A percentile compares a stretch with the other conserved stretches of the same genome.
Conservation (phyloP, 2,797 vertebrate genomes). For the Orientallactaga sibirica region DNA sequence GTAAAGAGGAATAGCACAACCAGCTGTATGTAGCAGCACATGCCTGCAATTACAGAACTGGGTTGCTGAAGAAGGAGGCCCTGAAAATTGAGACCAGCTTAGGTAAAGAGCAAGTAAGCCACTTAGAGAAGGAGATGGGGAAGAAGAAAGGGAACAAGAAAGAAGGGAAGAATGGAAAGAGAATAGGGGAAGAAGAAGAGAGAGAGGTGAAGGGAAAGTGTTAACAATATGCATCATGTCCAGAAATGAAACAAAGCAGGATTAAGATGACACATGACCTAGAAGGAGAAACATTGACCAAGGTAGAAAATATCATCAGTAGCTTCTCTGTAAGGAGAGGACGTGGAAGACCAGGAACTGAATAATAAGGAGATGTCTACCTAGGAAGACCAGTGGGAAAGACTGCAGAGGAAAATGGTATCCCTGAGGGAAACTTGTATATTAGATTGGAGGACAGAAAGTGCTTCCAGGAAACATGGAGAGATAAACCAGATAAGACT, state of each 20-base stretch:
- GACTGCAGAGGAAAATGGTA: background rate
- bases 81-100: background rate
- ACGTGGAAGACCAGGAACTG: no score
- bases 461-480: background rate
- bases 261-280: background rate
- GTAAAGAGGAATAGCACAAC: background rate
- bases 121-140: background rate
- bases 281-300: background rate
- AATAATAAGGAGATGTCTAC: background rate
- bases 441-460: background rate
- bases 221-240: background rate
- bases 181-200: background rate
- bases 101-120: no score
- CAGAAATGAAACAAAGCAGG: background rate
- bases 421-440: accelerated
- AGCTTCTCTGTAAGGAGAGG: background rate
- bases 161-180: background rate
- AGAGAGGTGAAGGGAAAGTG: background rate
- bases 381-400: background rate
- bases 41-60: background rate
- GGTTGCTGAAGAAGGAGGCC: background rate
- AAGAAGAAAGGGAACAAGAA: no score
- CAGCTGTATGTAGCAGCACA: background rate
- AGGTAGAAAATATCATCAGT: no score
- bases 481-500: background rate